phyloP scores from a whole-genome alignment of 2,113 vertebrate species.

The Oxyruncus cristatus region DNA sequence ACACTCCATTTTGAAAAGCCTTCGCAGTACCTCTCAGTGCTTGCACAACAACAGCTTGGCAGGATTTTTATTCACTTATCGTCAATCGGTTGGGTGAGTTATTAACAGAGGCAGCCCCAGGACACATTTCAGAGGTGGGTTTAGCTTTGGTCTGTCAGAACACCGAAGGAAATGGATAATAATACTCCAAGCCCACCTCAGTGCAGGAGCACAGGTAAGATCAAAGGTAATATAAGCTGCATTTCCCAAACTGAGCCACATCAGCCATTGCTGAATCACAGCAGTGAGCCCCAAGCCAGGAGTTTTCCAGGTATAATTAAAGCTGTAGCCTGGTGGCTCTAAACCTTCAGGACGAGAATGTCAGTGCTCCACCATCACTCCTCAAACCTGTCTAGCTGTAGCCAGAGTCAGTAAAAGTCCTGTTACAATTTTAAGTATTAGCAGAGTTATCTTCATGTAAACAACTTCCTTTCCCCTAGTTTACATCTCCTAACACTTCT shows the following conservation, averaged over 20 bases:
- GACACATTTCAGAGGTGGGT: neutral
- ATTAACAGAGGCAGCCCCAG: neutral
- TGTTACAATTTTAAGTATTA: neutral
- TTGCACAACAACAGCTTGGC: neutral
- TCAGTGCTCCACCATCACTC: neutral
- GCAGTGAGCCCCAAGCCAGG: neutral
- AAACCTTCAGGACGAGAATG: neutral
- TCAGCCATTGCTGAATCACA: neutral
- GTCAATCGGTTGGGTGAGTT: neutral
- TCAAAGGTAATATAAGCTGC: neutral
- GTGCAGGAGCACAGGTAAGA: neutral
- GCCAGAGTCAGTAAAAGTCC: neutral
- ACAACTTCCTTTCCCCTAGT: neutral
- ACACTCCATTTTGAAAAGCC: neutral
- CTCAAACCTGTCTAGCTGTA: neutral
- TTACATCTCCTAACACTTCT: neutral
- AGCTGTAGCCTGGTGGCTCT: neutral
- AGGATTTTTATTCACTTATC: neutral
- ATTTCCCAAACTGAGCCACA: neutral
- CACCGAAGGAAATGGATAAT: neutral
- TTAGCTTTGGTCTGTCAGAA: neutral
- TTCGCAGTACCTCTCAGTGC: neutral
- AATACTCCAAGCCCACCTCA: neutral
- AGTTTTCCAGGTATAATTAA: neutral
- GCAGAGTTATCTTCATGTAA: neutral